Percentiles rank a stretch among this genome's conserved stretches.
Evolutionary conservation across 2,797 vertebrate genomes (phyloP).

Genomic region (Acanthurus tractus): DNA sequence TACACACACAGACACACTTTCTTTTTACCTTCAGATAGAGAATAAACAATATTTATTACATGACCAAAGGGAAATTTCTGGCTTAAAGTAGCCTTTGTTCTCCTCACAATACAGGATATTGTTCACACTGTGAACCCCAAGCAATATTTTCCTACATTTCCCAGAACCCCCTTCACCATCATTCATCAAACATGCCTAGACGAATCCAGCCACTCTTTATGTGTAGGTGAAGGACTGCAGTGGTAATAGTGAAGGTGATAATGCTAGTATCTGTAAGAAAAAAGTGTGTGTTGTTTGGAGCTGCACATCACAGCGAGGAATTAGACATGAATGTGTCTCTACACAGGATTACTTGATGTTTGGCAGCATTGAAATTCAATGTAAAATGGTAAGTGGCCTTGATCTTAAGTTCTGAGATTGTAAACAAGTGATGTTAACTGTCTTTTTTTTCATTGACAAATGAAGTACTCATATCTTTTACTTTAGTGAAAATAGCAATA

Average conservation of each 20-base stretch:
- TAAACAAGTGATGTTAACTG: background rate
- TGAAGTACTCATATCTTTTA: background rate
- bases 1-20: conserved; percentile 14
- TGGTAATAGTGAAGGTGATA: conserved; percentile 34
- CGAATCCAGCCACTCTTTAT: conserved; percentile 38
- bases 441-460: background rate
- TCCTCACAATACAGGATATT: background rate
- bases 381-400: conserved; percentile 44
- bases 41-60: conserved; percentile 4
- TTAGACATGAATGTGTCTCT: background rate
- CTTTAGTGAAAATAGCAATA: background rate
- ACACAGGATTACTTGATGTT: conserved; percentile 19
- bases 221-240: background rate
- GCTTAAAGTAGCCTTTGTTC: background rate
- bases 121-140: background rate
- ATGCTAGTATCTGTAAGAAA: background rate
- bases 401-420: background rate
- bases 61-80: background rate
- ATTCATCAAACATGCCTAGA: conserved; percentile 54
- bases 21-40: background rate
- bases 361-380: background rate
- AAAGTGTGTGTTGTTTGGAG: conserved; percentile 13
- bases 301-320: conserved; percentile 1
- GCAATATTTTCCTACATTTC: conserved; percentile 58
- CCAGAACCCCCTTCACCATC: conserved; percentile 51